These are phyloP conservation scores for Ptilodon capucinus DNA, from an alignment of 2,888 invertebrate genomes.

Conservation along the genomic window DNA sequence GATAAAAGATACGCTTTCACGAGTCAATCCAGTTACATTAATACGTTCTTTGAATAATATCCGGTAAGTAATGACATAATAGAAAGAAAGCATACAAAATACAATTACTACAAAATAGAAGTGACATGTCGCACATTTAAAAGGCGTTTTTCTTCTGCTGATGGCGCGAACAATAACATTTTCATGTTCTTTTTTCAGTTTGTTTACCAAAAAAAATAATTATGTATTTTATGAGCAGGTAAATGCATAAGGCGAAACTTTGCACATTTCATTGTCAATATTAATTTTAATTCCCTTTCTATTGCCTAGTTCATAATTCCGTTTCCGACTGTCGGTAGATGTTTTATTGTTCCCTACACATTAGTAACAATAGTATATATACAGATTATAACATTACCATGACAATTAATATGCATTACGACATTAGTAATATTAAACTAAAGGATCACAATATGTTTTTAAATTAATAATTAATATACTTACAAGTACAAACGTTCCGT, in stretches of 20 bases:
- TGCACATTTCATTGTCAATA: neutral
- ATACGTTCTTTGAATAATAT: constrained; percentile 26
- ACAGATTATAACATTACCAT: too few relatives aligned
- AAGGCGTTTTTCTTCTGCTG: neutral
- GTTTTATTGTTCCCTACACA: neutral
- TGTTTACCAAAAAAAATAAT: neutral
- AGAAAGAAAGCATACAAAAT: constrained; percentile 29
- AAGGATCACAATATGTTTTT: too few relatives aligned
- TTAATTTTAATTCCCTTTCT: neutral
- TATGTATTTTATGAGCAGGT: too few relatives aligned
- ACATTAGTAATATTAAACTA: too few relatives aligned
- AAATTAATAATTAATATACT: too few relatives aligned
- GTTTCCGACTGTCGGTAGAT: neutral
- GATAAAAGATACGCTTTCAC: neutral
- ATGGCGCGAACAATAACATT: neutral
- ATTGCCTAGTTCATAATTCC: neutral
- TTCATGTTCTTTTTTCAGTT: neutral
- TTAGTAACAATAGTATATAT: too few relatives aligned
- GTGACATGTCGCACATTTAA: constrained; percentile 14
- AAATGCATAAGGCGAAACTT: too few relatives aligned
- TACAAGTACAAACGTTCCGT: neutral
- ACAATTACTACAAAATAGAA: constrained; percentile 20
- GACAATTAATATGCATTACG: too few relatives aligned
- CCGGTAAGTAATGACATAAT: constrained; percentile 36
- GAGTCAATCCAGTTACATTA: constrained; percentile 9